phyloP scores from a whole-genome alignment of 1,140 invertebrate genomes.

The Lithobius niger region DNA sequence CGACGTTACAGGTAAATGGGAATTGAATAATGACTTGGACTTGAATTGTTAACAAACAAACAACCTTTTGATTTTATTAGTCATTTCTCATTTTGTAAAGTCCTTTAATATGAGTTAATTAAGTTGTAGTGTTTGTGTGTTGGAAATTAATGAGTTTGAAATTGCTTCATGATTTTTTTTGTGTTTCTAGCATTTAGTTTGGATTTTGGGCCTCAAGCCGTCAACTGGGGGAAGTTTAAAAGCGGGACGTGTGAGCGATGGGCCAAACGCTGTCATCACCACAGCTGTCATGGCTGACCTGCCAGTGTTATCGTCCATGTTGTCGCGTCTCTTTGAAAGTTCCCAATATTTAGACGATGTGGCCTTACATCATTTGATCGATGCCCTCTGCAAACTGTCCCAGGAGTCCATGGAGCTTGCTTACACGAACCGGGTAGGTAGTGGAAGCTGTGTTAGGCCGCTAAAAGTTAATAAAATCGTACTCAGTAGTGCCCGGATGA shows the following conservation, averaged over 20 bases:
- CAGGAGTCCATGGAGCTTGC: constrained; percentile 95
- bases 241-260: constrained; percentile 41
- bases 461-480: no score
- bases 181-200: constrained; percentile 68
- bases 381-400: constrained; percentile 89
- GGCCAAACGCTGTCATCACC: constrained; percentile 83
- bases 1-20: constrained; percentile 58
- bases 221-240: constrained; percentile 83
- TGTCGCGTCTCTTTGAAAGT: constrained; percentile 85
- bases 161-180: constrained; percentile 2
- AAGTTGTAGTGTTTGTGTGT: constrained; percentile 2
- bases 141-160: neutral
- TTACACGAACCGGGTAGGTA: constrained; percentile 71
- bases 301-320: constrained; percentile 80
- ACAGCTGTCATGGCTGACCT: constrained; percentile 92
- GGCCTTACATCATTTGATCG: constrained; percentile 88
- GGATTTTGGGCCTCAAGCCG: constrained; percentile 93
- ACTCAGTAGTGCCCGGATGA: no score
- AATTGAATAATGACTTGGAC: neutral
- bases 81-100: neutral
- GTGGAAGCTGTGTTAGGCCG: neutral
- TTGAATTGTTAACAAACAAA: neutral
- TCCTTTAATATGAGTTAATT: neutral
- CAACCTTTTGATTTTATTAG: neutral
- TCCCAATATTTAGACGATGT: constrained; percentile 88